Evolutionary conservation across 2,113 vertebrate species (phyloP), one percentile per base, ranked within the genome.

Genomic region (Clarias batrachus): DNA sequence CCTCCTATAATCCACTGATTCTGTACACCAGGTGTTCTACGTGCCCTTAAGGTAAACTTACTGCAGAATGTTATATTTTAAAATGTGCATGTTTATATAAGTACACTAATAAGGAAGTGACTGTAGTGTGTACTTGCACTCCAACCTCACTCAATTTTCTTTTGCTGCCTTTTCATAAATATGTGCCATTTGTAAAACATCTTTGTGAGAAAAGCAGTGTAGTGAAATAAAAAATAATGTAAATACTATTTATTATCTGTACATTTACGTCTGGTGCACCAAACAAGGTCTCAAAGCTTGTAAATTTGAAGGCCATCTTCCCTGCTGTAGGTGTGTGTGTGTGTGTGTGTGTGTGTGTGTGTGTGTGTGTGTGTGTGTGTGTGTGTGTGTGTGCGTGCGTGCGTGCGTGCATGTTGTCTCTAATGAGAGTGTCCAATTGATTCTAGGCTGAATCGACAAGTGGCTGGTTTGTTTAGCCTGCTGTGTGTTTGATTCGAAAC

Each of bases 401-500:
- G n/a, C 37, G 33, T 81, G 56, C 25, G 25, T 54, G 54, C n/a
- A 25, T 52, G 59, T 84, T 41, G 76, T 52, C 57, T 85, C 70
- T 78, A 21, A 76, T 66, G n/a, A 77, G 48, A 54, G 66, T 63
- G 70, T 54, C 16, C 59, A 56, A 79, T 73, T 48, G 33, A 60
- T 80, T 56, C 6, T 6, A 30, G 25, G 52, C 52, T 1, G 52
- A 27, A 78, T 78, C 7, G 76, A 8, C 71, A 30, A 16, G 25
- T 54, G 54, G 54, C 52, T 4, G 27, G 33, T 59, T 59, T 33
- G 54, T 60, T 59, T 21, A 60, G 56, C 54, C n/a, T 59, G 57
- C n/a, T 80, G 77, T 60, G 57, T 4, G 27, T 80, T 60, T 80
- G 56, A 80, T 60, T 56, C 60, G 54, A 27, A 78, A 68, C 63